A percentile compares a stretch with the other conserved stretches of the same genome.
Evolutionary conservation across 2,888 invertebrate genomes (phyloP).

Genomic region (Tinea semifulvella): DNA sequence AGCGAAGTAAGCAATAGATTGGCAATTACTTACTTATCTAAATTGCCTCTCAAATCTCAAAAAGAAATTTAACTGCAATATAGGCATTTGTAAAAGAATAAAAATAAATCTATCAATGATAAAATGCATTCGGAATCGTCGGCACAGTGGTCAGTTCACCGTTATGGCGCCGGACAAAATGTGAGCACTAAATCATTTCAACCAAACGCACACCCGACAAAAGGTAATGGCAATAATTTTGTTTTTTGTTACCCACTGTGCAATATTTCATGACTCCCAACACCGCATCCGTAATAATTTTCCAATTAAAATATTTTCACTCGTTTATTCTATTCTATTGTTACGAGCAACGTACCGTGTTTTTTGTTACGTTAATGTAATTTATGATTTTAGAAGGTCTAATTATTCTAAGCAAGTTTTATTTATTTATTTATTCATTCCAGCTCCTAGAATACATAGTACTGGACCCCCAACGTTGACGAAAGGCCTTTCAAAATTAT

Average conservation of each 20-base stretch:
- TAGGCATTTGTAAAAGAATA: no score
- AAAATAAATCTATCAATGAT: background rate
- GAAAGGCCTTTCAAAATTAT: no score
- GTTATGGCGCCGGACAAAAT: slow-evolving; percentile 4
- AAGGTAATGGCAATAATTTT: slow-evolving; percentile 42
- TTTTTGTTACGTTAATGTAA: slow-evolving; percentile 1
- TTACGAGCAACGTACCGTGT: background rate
- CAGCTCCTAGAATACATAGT: no score
- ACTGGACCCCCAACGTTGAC: no score
- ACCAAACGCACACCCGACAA: slow-evolving; percentile 24
- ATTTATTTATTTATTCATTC: no score
- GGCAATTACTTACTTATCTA: no score
- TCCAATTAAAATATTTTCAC: slow-evolving; percentile 44
- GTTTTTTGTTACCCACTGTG: slow-evolving; percentile 41
- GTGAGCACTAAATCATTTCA: slow-evolving; percentile 3
- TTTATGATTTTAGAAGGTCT: slow-evolving; percentile 6
- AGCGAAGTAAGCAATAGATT: no score
- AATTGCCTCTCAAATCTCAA: no score
- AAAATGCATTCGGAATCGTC: background rate
- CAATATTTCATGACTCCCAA: slow-evolving; percentile 40
- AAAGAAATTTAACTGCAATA: no score
- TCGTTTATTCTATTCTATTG: slow-evolving; percentile 20
- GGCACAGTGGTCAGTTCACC: background rate
- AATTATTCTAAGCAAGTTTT: no score
- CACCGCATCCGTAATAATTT: slow-evolving; percentile 45